Evolutionary conservation across 2,888 invertebrate species (phyloP).

Genomic region (Antitype chi): DNA sequence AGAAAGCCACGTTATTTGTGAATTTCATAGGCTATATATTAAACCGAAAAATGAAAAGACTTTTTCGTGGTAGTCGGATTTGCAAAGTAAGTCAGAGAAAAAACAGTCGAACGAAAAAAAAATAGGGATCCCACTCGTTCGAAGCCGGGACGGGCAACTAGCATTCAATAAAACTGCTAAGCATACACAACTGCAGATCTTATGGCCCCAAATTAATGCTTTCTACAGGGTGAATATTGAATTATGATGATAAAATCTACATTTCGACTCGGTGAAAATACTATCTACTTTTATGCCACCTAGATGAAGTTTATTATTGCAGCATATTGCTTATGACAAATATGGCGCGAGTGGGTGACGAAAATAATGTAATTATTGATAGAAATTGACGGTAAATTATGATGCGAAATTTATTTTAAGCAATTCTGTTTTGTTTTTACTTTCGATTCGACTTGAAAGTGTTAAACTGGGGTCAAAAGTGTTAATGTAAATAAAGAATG

Average conservation of each 20-base stretch:
- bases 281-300: conserved; percentile 57
- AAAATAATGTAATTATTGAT: conserved; percentile 57
- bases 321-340: conserved; percentile 58
- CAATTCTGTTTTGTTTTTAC: conserved; percentile 51
- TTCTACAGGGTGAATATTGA: conserved; percentile 60
- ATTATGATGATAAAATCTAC: conserved; percentile 59
- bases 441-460: conserved; percentile 56
- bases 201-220: conserved; percentile 54
- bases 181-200: not conserved
- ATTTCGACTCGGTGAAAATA: conserved; percentile 60
- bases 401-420: conserved; percentile 37
- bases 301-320: conserved; percentile 55
- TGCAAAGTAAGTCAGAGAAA: no score
- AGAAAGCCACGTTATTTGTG: no score
- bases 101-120: no score
- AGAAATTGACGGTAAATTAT: conserved; percentile 56
- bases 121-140: no score
- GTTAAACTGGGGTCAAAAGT: conserved; percentile 52
- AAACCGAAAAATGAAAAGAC: no score
- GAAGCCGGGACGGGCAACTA: no score
- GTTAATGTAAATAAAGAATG: conserved; percentile 27
- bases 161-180: not conserved
- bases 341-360: conserved; percentile 46
- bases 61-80: no score
- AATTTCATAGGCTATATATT: no score